Percentiles rank a stretch among this genome's conserved stretches.
These are phyloP conservation scores for Latheticus oryzae DNA, from an alignment of 2,888 invertebrate species.

Conservation along the genomic window DNA sequence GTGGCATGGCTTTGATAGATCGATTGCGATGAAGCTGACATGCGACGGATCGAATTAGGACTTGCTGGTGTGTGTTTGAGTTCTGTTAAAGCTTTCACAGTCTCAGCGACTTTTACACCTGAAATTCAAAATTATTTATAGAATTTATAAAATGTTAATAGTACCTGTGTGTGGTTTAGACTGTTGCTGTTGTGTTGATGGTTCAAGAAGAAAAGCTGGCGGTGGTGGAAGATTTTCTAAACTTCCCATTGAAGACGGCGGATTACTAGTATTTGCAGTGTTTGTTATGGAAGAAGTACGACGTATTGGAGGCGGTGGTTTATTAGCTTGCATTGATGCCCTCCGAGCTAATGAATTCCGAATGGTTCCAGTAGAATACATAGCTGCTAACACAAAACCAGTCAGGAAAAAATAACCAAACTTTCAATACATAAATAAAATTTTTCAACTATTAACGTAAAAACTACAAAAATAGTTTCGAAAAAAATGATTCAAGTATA, in stretches of 20 bases:
- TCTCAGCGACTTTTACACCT: slow-evolving; percentile 82
- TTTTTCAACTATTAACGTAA: too few relatives aligned
- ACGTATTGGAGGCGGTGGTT: slow-evolving; percentile 87
- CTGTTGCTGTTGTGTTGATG: slow-evolving; percentile 45
- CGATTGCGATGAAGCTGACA: slow-evolving; percentile 60
- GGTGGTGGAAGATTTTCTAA: slow-evolving; percentile 77
- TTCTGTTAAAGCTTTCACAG: slow-evolving; percentile 86
- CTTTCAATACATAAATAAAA: neutral
- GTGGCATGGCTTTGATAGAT: slow-evolving; percentile 52
- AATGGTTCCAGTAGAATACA: slow-evolving; percentile 58
- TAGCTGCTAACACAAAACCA: too few relatives aligned
- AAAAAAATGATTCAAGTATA: too few relatives aligned
- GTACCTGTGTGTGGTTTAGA: slow-evolving; percentile 29
- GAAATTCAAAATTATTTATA: too few relatives aligned
- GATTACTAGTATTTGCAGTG: slow-evolving; percentile 48
- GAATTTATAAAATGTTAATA: too few relatives aligned
- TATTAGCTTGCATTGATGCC: slow-evolving; percentile 71
- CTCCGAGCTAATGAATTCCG: slow-evolving; percentile 68
- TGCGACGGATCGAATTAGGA: slow-evolving; percentile 77
- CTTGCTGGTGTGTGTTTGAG: slow-evolving; percentile 89
- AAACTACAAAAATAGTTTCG: too few relatives aligned
- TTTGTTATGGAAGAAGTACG: slow-evolving; percentile 78
- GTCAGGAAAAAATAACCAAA: neutral
- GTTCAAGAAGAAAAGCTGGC: slow-evolving; percentile 80
- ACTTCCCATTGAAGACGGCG: slow-evolving; percentile 63